These are phyloP conservation scores for Drosophila bocki DNA, from an alignment of 1,140 invertebrate species.

Conservation along the genomic window DNA sequence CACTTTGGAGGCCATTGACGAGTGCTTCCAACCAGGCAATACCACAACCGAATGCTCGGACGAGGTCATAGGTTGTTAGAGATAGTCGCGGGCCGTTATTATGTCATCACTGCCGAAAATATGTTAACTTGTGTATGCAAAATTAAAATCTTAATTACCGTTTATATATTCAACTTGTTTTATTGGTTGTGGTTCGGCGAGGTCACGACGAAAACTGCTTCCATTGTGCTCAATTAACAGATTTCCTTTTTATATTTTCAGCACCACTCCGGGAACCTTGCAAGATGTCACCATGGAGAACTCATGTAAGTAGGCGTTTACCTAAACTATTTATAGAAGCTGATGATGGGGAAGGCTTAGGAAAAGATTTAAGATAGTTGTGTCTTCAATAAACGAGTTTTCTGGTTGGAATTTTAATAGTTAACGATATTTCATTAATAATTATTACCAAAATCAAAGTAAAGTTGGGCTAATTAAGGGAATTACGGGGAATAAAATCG, in stretches of 20 bases:
- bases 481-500: too few species aligned
- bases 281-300: constrained; percentile 86
- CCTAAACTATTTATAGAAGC: neutral
- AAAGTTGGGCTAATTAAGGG: neutral
- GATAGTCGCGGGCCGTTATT: constrained; percentile 19
- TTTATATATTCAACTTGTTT: constrained; percentile 31
- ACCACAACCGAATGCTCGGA: constrained; percentile 12
- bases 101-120: constrained; percentile 62
- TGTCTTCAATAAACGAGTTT: neutral
- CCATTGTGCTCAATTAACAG: constrained; percentile 39
- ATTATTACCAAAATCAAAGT: neutral
- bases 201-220: constrained; percentile 26
- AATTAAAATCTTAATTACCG: constrained; percentile 52
- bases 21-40: constrained; percentile 60
- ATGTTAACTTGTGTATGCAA: constrained; percentile 38
- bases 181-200: constrained; percentile 31
- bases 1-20: constrained; percentile 56
- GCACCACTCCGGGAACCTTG: constrained; percentile 86
- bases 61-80: constrained; percentile 40
- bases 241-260: constrained; percentile 83
- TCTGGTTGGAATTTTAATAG: neutral
- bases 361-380: neutral
- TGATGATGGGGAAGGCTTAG: neutral
- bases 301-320: constrained; percentile 65
- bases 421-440: neutral